Conservation (phyloP, 2,113 vertebrate genomes). For the Narcine bancroftii region DNA sequence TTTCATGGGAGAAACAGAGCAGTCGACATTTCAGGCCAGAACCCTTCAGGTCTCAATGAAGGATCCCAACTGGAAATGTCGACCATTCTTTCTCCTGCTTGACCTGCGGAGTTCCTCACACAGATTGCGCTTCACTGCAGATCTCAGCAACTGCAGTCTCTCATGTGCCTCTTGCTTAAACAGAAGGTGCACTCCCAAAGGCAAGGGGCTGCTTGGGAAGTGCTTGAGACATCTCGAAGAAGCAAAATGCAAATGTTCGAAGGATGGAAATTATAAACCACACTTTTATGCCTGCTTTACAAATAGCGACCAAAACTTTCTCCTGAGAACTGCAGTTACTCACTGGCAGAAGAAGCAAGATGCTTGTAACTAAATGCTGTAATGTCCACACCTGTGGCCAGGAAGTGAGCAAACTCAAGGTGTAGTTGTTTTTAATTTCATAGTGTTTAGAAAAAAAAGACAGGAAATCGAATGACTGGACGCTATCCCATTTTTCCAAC, state of each 20-base stretch:
- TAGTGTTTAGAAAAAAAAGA: neutral
- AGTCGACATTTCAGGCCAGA: no score
- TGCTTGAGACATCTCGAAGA: neutral
- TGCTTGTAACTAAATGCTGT: neutral
- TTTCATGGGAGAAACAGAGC: no score
- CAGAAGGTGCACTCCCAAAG: no score
- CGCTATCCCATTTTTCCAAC: neutral
- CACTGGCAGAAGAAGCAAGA: neutral
- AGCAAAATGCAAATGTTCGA: neutral
- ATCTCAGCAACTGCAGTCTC: no score
- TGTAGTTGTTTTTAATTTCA: neutral
- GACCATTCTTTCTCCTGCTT: no score
- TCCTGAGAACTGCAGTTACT: neutral
- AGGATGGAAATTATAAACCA: neutral
- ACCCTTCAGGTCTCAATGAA: no score
- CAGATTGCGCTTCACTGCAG: no score
- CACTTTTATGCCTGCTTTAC: neutral
- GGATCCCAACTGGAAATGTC: no score
- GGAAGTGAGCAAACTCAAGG: neutral
- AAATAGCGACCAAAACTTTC: neutral
- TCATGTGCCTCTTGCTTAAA: no score
- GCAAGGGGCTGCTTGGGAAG: neutral
- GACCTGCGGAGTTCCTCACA: no score
- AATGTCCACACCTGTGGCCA: neutral
- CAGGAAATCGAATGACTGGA: neutral